Evolutionary conservation across 2,113 vertebrate species (phyloP), one percentile per base, ranked within the genome.

Genomic region (Ornithorhynchus anatinus): DNA sequence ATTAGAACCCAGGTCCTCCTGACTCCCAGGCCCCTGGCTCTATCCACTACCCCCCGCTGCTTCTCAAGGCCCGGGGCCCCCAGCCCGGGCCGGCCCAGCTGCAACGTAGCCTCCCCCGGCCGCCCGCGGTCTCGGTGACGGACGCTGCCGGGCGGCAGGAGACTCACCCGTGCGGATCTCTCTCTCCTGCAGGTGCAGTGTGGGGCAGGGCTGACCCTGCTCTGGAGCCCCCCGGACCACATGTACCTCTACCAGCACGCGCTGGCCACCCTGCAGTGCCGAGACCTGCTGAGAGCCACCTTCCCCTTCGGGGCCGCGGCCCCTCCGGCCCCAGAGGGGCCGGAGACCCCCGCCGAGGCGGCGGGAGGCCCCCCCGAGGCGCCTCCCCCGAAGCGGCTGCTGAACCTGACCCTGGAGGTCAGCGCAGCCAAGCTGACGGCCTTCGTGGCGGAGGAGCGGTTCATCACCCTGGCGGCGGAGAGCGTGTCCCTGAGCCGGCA

Each of bases 161-260:
- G 25, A 29, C 7, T 27, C 29, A 29, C 31, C 23, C 64, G 75
- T 7, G 1, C 52, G 75, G 40, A 53, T 77, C 6, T 68, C 16
- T 33, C 7, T 0, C 15, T 17, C 48, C 9, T 81, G 50, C 62
- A 99, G 98, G 82, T 98, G 77, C 93, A 94, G 48, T 96, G 95
- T 4, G 92, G 95, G 0, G 88, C 96, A n/a, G 92, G 94, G 36
- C 86, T 98, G 66, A 81, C 79, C 0, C 73, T 97, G 5, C 92
- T 95, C 5, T 99, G 98, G 98, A 96, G 94, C 3, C 96, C 97
- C 0, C 88, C 92, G 0, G 94, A 96, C 85, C 97, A 99, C 90
- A 99, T 99, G 96, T 94, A 96, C 72, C 76, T 99, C 22, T 98
- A 96, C 81, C 97, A 99, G 51, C 98, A 99, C 78, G 57, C 88